Percentiles rank a stretch among this genome's conserved stretches.
Conservation (phyloP, 2,888 invertebrate genomes). For the Cyclophora punctaria region DNA sequence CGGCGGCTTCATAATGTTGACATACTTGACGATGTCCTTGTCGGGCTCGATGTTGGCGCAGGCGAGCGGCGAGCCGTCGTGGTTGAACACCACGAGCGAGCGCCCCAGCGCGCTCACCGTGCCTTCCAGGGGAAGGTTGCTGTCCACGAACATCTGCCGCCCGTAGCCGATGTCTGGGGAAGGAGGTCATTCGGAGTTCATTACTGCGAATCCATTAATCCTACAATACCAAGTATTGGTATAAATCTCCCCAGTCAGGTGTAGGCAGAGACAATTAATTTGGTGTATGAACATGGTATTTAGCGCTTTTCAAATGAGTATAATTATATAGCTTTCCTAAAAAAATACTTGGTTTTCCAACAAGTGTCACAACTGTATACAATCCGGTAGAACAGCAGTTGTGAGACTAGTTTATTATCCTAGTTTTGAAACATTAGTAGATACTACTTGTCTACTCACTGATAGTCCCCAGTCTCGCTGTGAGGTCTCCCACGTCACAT, state of each 20-base stretch:
- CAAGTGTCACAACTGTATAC: no score
- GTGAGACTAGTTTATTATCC: no score
- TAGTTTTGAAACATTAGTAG: no score
- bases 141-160: conserved; percentile 86
- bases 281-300: no score
- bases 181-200: background rate
- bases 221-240: no score
- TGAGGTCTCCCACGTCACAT: conserved; percentile 93
- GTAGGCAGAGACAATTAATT: no score
- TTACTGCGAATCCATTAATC: no score
- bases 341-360: no score
- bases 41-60: conserved; percentile 95
- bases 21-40: conserved; percentile 91
- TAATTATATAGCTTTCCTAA: no score
- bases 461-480: conserved; percentile 88
- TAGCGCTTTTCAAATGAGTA: no score
- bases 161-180: conserved; percentile 81
- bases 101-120: conserved; percentile 85
- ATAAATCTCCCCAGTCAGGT: no score
- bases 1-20: conserved; percentile 89
- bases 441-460: conserved; percentile 44
- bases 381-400: no score
- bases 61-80: conserved; percentile 83
- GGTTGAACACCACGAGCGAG: conserved; percentile 88
- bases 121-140: conserved; percentile 90